Base-by-base conservation (phyloP, 2,888 invertebrate species). In the Incurvaria masculella region DNA sequence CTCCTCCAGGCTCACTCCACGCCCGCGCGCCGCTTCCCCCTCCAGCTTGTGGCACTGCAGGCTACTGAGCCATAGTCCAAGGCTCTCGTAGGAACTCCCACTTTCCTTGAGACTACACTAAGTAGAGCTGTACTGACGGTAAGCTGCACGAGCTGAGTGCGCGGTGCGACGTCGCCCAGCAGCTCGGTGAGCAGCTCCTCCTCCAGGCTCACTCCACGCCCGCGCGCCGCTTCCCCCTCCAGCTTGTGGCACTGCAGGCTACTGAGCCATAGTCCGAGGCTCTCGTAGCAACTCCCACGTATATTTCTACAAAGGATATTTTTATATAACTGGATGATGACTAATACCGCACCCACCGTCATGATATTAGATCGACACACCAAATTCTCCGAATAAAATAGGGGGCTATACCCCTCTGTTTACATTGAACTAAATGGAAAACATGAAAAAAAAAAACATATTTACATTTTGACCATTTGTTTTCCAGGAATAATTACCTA, bases 161-260 rank as follows among this genome's bases (percentile, higher is more conserved):
- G 49, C 0, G 71, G 69, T 0, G 68, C 67, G 50, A 69, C 60
- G 51, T 76, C 75, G 0, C 49, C 51, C 0, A 64, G 2, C 2
- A 73, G 55, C 45, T 67, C 63, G n/a, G 51, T 49, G 1, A 66
- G 55, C 2, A 75, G 59, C 10, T 38, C 19, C 21, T 69, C 67
- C 2, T 66, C 68, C 41, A 65, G 23, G 23, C 23, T 23, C 5
- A 16, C 14, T 19, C 41, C 33, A 41, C 44, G 11, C n/a, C 56
- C 51, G 17, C 59, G 57, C 0, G 58, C 57, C 39, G 19, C 20
- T 5, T 57, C 61, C 14, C 56, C 53, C 0, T 59, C 44, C 2
- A 61, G 51, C 10, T 61, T 61, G 50, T 66, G 63, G 2, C 55
- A 52, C 50, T 59, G 64, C 2, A 71, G 56, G 0, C 52, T 46